Evolutionary conservation across 2,888 invertebrate species (phyloP).

Genomic region (Bombylius major): DNA sequence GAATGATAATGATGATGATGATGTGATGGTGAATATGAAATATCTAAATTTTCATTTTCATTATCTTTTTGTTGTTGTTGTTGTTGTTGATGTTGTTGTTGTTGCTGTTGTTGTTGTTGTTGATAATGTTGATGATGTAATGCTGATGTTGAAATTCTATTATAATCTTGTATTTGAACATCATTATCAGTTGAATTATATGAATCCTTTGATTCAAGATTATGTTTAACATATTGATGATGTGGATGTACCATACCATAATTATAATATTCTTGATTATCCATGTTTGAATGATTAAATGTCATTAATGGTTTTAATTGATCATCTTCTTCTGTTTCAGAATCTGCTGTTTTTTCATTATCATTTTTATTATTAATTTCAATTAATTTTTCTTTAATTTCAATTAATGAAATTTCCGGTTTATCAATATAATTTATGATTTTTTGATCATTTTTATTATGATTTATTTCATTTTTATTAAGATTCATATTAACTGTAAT

Average conservation of each 20-base stretch:
- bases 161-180: slow-evolving; percentile 8
- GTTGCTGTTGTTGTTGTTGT: neutral
- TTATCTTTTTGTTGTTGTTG: slow-evolving; percentile 7
- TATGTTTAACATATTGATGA: slow-evolving; percentile 28
- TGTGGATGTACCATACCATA: slow-evolving; percentile 7
- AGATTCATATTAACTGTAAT: neutral
- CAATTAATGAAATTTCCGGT: slow-evolving; percentile 16
- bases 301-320: slow-evolving; percentile 34
- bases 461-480: neutral
- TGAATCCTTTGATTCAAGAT: slow-evolving; percentile 36
- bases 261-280: slow-evolving; percentile 21
- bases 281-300: slow-evolving; percentile 31
- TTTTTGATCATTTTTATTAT: neutral
- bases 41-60: slow-evolving; percentile 24
- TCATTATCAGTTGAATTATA: slow-evolving; percentile 50
- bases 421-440: slow-evolving; percentile 13
- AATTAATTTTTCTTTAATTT: slow-evolving; percentile 23
- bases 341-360: slow-evolving; percentile 26
- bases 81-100: neutral
- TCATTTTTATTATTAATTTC: slow-evolving; percentile 18
- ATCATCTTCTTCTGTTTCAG: slow-evolving; percentile 31
- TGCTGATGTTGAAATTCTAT: neutral
- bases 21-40: slow-evolving; percentile 24
- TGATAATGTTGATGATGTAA: neutral
- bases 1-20: slow-evolving; percentile 35